Conservation (phyloP, 2,113 vertebrate genomes). For the Bos indicus region DNA sequence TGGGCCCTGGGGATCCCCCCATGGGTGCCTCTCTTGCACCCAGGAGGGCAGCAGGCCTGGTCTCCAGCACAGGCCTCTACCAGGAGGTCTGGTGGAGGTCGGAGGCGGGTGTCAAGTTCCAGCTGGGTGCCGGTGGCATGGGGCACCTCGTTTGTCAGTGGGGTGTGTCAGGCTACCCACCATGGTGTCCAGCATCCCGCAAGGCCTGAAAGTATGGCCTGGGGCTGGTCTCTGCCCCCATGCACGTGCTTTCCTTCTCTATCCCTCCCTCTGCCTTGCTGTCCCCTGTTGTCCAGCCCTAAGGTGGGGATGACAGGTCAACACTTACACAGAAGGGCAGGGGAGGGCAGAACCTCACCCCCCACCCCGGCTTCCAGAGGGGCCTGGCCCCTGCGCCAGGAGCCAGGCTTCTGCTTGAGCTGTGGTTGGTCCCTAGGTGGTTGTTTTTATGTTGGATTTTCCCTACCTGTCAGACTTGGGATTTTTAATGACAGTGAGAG, state of each 20-base stretch:
- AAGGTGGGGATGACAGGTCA: background rate
- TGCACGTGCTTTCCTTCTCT: background rate
- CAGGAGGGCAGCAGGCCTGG: background rate
- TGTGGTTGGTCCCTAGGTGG: background rate
- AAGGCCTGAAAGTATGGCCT: background rate
- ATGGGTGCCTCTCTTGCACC: background rate
- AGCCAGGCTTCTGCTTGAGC: background rate
- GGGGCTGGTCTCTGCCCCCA: background rate
- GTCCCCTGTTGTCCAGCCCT: background rate
- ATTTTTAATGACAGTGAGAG: slow-evolving; percentile 58
- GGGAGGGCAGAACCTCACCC: background rate
- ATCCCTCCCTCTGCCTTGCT: background rate
- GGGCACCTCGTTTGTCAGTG: background rate
- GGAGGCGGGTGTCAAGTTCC: background rate
- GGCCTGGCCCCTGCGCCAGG: accelerated
- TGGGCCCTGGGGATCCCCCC: background rate
- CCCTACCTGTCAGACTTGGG: slow-evolving; percentile 75
- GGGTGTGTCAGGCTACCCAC: background rate
- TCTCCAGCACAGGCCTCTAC: background rate
- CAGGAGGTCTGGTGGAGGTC: background rate
- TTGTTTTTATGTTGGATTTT: background rate
- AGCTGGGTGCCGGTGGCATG: accelerated
- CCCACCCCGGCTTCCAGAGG: accelerated
- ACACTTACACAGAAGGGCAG: background rate
- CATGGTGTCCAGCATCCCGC: background rate